Base-by-base conservation (phyloP, 2,797 vertebrate species). In the Strix occidentalis region DNA sequence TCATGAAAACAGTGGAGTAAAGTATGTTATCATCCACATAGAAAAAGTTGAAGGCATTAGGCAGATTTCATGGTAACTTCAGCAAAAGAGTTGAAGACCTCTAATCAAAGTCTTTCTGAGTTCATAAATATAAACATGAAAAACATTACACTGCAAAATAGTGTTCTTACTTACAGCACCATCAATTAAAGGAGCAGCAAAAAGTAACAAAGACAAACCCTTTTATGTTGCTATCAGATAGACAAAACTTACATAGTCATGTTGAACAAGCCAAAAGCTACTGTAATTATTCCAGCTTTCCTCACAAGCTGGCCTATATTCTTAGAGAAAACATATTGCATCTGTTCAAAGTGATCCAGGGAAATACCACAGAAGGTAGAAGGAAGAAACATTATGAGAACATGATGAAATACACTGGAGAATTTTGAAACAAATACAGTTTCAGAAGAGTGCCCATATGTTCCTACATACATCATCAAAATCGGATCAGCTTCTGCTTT, bases 371-470 rank as follows among this genome's bases (percentile, higher is more conserved):
- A 94, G 86, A 93, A 97, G 84, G 93, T 84, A 89, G 63, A 88
- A 89, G 57, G 75, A 90, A 86, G 91, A 94, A 88, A 94, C 54
- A 26, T 84, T 90, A 39, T 63, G 53, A 94, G 95, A 94, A 85
- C 61, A 95, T 90, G 91, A 46, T 93, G 58, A 83, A 94, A 88
- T 90, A 45, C 72, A 43, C 76, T 94, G 75, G 63, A 89, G 74
- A 95, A 96, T 95, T 95, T 94, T 90, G 88, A 96, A 95, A 93
- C 70, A 95, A 91, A 93, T 85, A 86, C 24, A 33, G 63, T 79
- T 94, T 91, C 80, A 93, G 87, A 80, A 92, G 51, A 81, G 48
- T 71, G 18, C 58, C 92, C 92, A 48, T 95, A 95, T 95, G 81
- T 87, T 95, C 75, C 69, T 85, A 85, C 8, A 28, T 83, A 61